Base-by-base conservation (phyloP, 2,888 invertebrate species). In the Danaus chrysippus region DNA sequence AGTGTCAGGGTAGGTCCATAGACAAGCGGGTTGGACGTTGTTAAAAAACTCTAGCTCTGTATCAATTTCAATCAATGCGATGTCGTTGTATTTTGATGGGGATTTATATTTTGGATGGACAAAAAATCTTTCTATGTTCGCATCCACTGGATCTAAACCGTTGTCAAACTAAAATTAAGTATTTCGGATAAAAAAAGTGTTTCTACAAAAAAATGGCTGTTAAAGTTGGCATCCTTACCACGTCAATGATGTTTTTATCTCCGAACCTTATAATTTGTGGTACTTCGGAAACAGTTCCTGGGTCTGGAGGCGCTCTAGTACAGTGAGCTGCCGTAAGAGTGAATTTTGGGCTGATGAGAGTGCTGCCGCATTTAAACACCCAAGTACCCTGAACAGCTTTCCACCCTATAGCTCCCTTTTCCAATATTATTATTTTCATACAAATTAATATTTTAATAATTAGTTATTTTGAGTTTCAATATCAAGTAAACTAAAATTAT, bases 261-360 rank as follows among this genome's bases (percentile, higher is more conserved):
- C 78, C 78, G n/a, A 81, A 69, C 54, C 79, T 70, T 9, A 79
- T 76, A n/a, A 78, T 77, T 62, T 76, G 73, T 5, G 81, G 79
- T 1, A 60, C 61, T 1, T 65, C 52, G 15, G 73, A 70, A 10
- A 68, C 68, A 0, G 78, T 56, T 0, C 65, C 67, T 1, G 70
- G 56, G 34, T 79, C 78, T 3, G 43, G 46, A 0, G 58, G 17
- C 10, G 72, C 64, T 5, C 65, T 67, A 0, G 73, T 74, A 68
- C 94, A 94, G 73, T 94, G 94, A 0, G 93, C 94, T 0, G 94
- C 94, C 1, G 94, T 94, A 23, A 94, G 71, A 3, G 94, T 88
- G 76, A 91, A 94, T 56, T 82, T 84, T 6, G 92, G 84, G 56
- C 93, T 93, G 55, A 95, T 91, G 6, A 95, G 79, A 6, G 92